Base-by-base conservation (phyloP, 2,113 vertebrate species). In the Pelvicachromis taeniatus region DNA sequence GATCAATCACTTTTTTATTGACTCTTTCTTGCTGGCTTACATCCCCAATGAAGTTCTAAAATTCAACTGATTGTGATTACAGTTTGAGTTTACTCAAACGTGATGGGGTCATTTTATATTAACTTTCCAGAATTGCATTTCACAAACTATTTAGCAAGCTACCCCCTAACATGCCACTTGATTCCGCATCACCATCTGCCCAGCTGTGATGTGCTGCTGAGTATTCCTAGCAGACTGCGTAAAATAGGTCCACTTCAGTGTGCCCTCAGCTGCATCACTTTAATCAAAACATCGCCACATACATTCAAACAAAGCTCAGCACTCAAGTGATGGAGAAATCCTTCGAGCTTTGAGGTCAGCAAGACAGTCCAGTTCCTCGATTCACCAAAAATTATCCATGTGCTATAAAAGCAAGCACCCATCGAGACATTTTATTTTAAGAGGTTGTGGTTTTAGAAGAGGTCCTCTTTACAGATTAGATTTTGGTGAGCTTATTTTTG, bases 401-500 rank as follows among this genome's bases (percentile, higher is more conserved):
- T 73, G 52, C 31, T 61, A 77, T 3, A 75, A 59, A 77, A 79
- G 45, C 21, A 52, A 54, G 75, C 40, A 21, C 40, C 68, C 42
- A 85, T 17, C 29, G n/a, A 82, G 31, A 54, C 53, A 77, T 70
- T 83, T 52, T 55, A 61, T 77, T 14, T 9, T 84, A 83, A 65
- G 38, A 53, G 80, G 82, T 29, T 73, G 35, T 29, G 70, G 59
- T 85, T 89, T 84, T 29, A 52, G 80, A 87, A 58, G 58, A 58
- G 23, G 6, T 5, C 23, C 38, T n/a, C 31, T 52, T 86, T 19
- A 85, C 48, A 91, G 91, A 92, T 92, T 53, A 86, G 83, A 90
- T 88, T 88, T 88, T 88, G 79, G 73, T 80, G 65, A 78, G 52
- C 85, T 85, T 87, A 91, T 92, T 93, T 90, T 80, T 70, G 75